Conservation (phyloP, 2,888 invertebrate genomes). For the Dicycla oo region DNA sequence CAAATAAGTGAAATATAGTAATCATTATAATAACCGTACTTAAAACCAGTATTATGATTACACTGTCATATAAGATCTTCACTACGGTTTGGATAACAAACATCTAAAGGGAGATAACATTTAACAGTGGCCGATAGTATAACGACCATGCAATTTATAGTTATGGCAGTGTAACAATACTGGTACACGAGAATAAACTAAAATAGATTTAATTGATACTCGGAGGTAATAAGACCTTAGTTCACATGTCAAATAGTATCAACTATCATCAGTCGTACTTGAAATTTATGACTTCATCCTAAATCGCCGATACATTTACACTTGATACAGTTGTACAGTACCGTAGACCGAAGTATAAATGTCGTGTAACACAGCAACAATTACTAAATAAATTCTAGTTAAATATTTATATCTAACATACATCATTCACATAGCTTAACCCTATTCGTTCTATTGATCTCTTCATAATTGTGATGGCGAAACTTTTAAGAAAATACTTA, state of each 20-base stretch:
- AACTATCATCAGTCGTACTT: conserved; percentile 87
- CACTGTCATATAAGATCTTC: conserved; percentile 73
- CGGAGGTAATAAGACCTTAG: conserved; percentile 90
- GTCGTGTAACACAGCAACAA: conserved; percentile 84
- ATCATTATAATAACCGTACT: conserved; percentile 86
- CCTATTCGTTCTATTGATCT: conserved; percentile 81
- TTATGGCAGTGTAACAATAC: conserved; percentile 75
- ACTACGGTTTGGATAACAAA: conserved; percentile 62
- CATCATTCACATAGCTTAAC: conserved; percentile 80
- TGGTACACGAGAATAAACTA: conserved; percentile 79
- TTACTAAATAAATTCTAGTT: conserved; percentile 84
- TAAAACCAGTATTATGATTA: conserved; percentile 75
- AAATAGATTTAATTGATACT: conserved; percentile 89
- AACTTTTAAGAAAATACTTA: conserved; percentile 77
- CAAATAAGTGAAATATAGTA: conserved; percentile 89
- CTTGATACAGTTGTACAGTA: conserved; percentile 74
- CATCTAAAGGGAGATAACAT: conserved; percentile 59
- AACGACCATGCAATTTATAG: conserved; percentile 45
- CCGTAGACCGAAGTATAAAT: conserved; percentile 74
- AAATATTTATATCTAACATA: conserved; percentile 82
- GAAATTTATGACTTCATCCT: conserved; percentile 75
- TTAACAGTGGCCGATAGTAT: conserved; percentile 38
- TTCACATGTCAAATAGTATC: conserved; percentile 86
- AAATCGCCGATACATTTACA: conserved; percentile 72
- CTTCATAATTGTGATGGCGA: conserved; percentile 88